Base-by-base conservation (phyloP, 2,797 vertebrate genomes). In the Adrianichthys oophorus region DNA sequence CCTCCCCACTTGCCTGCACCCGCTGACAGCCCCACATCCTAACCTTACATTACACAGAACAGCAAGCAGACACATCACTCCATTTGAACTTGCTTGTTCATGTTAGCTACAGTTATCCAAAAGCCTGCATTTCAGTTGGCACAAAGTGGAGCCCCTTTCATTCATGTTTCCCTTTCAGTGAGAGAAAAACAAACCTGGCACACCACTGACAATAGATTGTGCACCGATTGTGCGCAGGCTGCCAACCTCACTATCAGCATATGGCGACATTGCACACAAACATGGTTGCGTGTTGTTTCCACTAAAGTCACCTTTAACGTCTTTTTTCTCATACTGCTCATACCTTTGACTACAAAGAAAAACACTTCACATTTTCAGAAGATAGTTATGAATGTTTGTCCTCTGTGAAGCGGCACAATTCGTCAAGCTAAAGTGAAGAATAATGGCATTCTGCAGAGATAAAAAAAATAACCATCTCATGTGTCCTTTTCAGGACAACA, bases 1-100 rank as follows among this genome's bases (percentile, higher is more conserved):
- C 12, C 48, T 65, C 66, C 55, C 56, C 41, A 45, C 47, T 63
- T 15, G 66, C 48, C 61, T 64, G 51, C 59, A 65, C 51, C 26
- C 56, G 48, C 43, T 45, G 61, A 65, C 69, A 64, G 58, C 48
- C 62, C 62, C 41, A 52, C 64, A 82, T 41, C 51, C 56, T 78
- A 82, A 75, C 78, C 78, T 83, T 61, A 57, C 26, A 68, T 74
- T 66, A 63, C 69, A 72, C 72, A 69, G 58, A 47, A 57, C 52
- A 70, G 64, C 64, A 68, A 62, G 74, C 58, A 73, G 47, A 61
- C 23, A 59, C 55, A 56, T 72, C 71, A 62, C 73, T 72, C 54
- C 41, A 77, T 32, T 56, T 79, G 59, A 76, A 68, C 73, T 73
- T 70, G 76, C 53, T 70, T 56, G 46, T 67, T 84, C 67, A 67